Conservation (phyloP, 2,113 vertebrate genomes). For the Herpailurus yagouaroundi region DNA sequence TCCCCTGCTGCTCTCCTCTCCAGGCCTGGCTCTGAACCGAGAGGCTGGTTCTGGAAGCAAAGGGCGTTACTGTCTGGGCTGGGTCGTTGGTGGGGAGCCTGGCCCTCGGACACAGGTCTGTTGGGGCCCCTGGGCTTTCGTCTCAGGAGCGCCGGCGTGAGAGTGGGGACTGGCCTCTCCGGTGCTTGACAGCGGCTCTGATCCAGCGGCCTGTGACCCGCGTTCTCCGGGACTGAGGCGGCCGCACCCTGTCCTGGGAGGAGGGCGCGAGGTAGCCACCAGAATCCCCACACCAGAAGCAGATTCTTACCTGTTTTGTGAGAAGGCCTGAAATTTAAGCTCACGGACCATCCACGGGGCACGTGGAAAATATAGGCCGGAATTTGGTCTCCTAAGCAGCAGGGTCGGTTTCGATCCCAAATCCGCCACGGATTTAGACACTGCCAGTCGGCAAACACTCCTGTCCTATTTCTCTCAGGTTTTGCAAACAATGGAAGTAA, state of each 20-base stretch:
- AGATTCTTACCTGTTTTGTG: not conserved
- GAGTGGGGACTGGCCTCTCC: not conserved
- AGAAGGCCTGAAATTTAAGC: not conserved
- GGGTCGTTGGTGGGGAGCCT: not conserved
- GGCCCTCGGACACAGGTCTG: not conserved
- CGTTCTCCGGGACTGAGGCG: not conserved
- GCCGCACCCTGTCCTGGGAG: not conserved
- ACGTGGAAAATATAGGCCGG: not conserved
- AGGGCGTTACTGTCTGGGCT: too few relatives aligned
- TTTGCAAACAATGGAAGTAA: not conserved
- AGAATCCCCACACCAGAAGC: not conserved
- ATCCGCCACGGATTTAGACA: not conserved
- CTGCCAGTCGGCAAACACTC: not conserved
- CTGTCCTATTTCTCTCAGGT: not conserved
- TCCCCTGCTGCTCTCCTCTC: too few relatives aligned
- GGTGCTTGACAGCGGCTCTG: not conserved
- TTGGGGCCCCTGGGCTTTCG: too few relatives aligned
- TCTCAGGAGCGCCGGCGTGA: too few relatives aligned
- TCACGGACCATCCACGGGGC: not conserved
- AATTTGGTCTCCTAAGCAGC: not conserved
- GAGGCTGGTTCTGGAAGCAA: too few relatives aligned
- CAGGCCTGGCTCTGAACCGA: too few relatives aligned
- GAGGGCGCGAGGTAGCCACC: not conserved
- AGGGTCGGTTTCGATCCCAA: not conserved
- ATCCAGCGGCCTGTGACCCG: not conserved